Evolutionary conservation across 2,113 vertebrate genomes (phyloP).

Genomic region (Centropus unirufus): DNA sequence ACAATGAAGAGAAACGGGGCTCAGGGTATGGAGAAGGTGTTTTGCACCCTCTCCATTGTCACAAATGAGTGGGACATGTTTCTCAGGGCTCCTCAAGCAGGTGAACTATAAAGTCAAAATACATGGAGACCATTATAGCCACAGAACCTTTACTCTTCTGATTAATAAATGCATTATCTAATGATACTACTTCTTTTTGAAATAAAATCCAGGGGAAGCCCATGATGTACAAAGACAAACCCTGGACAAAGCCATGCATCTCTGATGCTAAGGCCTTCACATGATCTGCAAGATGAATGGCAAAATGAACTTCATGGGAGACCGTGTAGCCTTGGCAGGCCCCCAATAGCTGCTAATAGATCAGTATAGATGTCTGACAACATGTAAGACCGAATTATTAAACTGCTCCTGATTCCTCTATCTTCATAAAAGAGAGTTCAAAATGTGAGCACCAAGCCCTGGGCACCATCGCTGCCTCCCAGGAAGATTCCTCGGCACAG

Average conservation of each 20-base stretch:
- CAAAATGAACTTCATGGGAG: background rate
- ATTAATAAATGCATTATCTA: background rate
- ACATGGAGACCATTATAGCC: background rate
- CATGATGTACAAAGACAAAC: background rate
- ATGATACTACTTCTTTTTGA: background rate
- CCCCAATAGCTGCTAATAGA: background rate
- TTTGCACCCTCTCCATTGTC: background rate
- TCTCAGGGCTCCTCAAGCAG: background rate
- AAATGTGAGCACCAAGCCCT: background rate
- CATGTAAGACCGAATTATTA: background rate
- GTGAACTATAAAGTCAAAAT: background rate
- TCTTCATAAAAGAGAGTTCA: background rate
- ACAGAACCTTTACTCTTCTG: background rate
- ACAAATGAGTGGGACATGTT: rapidly evolving
- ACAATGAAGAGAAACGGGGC: background rate
- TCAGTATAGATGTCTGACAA: background rate
- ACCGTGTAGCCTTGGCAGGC: background rate
- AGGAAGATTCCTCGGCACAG: background rate
- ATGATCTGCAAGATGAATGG: background rate
- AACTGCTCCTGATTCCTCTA: background rate
- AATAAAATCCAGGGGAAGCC: background rate
- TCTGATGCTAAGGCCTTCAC: background rate
- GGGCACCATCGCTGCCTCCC: background rate
- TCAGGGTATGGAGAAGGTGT: background rate
- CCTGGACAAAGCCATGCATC: background rate